Evolutionary conservation across 2,797 vertebrate species (phyloP), one percentile per base, ranked within the genome.

Genomic region (Acanthiza pusilla): DNA sequence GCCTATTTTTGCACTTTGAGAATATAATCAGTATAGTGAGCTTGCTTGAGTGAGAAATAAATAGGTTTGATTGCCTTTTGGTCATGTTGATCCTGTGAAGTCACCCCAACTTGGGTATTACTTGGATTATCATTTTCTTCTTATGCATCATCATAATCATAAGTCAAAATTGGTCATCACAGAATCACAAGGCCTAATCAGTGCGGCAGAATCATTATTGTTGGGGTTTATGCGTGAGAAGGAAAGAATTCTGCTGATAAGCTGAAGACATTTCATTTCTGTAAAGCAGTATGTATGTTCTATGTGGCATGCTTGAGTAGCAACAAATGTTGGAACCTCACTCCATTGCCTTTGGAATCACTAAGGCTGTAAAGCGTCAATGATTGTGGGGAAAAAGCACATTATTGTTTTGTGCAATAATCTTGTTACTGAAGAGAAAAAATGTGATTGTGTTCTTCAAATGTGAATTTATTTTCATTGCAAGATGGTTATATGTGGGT

Each of bases 381-480:
- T 66, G 51, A 42, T 54, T 63, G 48, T 62, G 79, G 54, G 54
- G 26, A 34, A 84, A 88, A 62, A 43, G 3, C 21, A 57, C 40
- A 34, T 50, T 23, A 67, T 70, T 74, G 15, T 7, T 85, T 70
- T 65, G 47, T 92, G 74, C 38, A 65, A 43, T 90, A 74, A 60
- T 85, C 38, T 72, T 2, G 0, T 57, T 70, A 57, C 26, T 55
- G 36, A 80, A 60, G 38, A 78, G 63, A 71, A 93, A 45, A 89
- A 95, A 74, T 85, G 80, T 88, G 85, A 93, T 72, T 29, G 16
- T n/a, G 80, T 21, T 85, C 47, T 68, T 91, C 32, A 68, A 88
- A 90, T 95, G 93, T 89, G 92, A 96, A 54, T 84, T 81, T 70
- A 70, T 48, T 88, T 94, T 68, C 32, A 20, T 50, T 76, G n/a